Evolutionary conservation across 2,888 invertebrate genomes (phyloP).

Genomic region (Carterocephalus palaemon): DNA sequence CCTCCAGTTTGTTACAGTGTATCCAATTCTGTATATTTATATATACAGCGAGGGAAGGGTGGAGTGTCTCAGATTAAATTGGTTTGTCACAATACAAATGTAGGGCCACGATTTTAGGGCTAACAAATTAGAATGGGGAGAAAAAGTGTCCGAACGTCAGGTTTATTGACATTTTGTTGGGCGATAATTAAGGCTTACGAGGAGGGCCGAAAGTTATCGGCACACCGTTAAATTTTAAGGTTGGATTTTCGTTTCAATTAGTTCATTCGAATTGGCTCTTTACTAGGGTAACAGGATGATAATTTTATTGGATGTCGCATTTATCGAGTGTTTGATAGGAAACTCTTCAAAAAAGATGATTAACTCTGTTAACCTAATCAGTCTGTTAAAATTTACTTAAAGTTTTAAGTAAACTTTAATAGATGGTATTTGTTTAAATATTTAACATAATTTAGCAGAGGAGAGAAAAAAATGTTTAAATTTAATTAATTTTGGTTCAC

Average conservation of each 20-base stretch:
- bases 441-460: too few species aligned
- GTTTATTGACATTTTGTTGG: constrained; percentile 74
- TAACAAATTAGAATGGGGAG: constrained; percentile 72
- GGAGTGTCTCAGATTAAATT: constrained; percentile 35
- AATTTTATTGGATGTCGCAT: constrained; percentile 37
- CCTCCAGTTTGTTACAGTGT: constrained; percentile 33
- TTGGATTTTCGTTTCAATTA: constrained; percentile 58
- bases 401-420: too few species aligned
- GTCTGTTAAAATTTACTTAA: too few species aligned
- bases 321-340: constrained; percentile 34
- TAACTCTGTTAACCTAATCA: not conserved
- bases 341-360: constrained; percentile 12
- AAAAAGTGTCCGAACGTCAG: constrained; percentile 66
- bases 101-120: constrained; percentile 70
- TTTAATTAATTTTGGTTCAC: too few species aligned
- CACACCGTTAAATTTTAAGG: constrained; percentile 63
- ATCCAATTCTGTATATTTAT: constrained; percentile 27
- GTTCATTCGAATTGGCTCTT: constrained; percentile 43
- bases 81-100: constrained; percentile 38
- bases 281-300: constrained; percentile 40
- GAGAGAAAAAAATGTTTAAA: too few species aligned
- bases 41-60: constrained; percentile 13
- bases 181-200: constrained; percentile 71
- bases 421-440: too few species aligned
- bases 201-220: constrained; percentile 56